Conservation (phyloP, 1,140 invertebrate genomes). For the Elymnias hypermnestra region DNA sequence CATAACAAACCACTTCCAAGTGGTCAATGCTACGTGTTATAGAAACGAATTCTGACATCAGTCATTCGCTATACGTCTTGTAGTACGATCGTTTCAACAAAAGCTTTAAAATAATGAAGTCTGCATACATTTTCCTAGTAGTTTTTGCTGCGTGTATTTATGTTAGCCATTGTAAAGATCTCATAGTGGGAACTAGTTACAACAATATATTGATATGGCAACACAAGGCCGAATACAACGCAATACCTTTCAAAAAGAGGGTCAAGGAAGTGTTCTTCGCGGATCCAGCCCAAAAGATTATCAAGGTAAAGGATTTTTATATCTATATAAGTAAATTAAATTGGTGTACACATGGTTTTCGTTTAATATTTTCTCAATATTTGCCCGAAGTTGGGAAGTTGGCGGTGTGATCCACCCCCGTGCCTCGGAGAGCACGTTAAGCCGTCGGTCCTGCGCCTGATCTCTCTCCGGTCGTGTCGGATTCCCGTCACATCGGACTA, state of each 20-base stretch:
- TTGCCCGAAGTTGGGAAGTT: too few species aligned
- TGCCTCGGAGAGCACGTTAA: too few species aligned
- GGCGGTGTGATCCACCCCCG: too few species aligned
- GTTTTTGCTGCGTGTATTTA: conserved; percentile 37
- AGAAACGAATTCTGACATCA: conserved; percentile 23
- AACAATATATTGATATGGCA: conserved; percentile 55
- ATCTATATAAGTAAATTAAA: too few species aligned
- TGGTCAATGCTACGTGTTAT: conserved; percentile 12
- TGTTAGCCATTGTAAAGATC: conserved; percentile 49
- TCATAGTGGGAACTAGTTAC: conserved; percentile 62
- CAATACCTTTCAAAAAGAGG: conserved; percentile 61
- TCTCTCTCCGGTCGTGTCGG: too few species aligned
- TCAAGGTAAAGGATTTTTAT: conserved; percentile 67
- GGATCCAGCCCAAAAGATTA: conserved; percentile 60
- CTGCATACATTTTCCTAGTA: conserved; percentile 33
- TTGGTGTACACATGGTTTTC: too few species aligned
- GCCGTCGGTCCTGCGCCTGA: too few species aligned
- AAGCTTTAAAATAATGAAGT: conserved; percentile 38
- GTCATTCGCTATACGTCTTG: conserved; percentile 30
- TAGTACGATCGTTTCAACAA: conserved; percentile 24
- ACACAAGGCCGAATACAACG: conserved; percentile 60
- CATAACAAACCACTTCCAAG: conserved; percentile 38
- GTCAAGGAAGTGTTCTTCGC: conserved; percentile 66
- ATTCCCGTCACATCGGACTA: too few species aligned
- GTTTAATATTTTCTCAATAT: too few species aligned